Conservation (phyloP, 2,797 vertebrate species). For the Clarias laeviceps region DNA sequence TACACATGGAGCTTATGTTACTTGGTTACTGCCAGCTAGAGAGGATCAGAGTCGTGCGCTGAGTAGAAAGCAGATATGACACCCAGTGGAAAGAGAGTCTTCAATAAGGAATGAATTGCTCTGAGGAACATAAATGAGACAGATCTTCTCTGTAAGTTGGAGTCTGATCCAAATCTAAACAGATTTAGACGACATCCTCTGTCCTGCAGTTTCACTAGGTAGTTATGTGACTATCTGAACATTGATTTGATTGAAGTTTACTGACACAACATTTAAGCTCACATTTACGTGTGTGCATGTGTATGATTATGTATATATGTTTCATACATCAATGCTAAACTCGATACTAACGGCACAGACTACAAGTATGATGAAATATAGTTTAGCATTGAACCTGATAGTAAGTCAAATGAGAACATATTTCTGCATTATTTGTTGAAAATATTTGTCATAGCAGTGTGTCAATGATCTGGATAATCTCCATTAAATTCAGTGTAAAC, state of each 20-base stretch:
- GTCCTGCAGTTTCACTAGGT: not conserved
- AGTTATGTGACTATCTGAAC: constrained; percentile 10
- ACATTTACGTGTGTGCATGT: not conserved
- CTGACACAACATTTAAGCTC: not conserved
- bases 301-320: not conserved
- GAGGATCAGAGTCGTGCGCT: constrained; percentile 44
- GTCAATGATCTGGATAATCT: not conserved
- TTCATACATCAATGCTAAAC: not conserved
- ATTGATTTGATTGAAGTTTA: constrained; percentile 17
- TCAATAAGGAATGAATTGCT: constrained; percentile 28
- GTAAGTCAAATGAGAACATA: not conserved
- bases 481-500: not conserved
- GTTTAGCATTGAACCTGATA: not conserved
- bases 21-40: constrained; percentile 47
- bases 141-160: not conserved
- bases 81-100: constrained; percentile 2
- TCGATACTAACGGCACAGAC: not conserved
- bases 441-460: not conserved
- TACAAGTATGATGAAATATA: not conserved
- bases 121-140: not conserved
- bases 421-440: not conserved
- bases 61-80: constrained; percentile 29
- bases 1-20: constrained; percentile 44
- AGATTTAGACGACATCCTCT: constrained; percentile 22
- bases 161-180: constrained; percentile 36